These are phyloP conservation scores for Eulemur rubriventer DNA, from an alignment of 2,797 vertebrate genomes.

Conservation along the genomic window DNA sequence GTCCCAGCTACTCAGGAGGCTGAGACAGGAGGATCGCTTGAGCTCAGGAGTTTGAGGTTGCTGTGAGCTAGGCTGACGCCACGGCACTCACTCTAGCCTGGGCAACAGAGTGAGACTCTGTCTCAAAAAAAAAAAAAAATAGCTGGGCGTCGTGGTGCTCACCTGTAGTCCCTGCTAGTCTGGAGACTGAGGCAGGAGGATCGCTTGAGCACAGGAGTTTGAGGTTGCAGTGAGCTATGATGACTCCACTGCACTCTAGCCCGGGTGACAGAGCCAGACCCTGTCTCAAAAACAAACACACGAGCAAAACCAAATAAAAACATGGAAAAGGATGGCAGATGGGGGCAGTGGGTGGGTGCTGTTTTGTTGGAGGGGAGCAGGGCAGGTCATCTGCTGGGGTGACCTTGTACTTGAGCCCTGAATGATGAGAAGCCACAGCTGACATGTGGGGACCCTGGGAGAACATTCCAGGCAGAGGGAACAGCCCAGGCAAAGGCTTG, in stretches of 20 bases:
- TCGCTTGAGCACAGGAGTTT: not conserved
- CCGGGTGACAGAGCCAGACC: not conserved
- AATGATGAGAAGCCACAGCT: not conserved
- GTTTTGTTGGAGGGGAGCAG: not conserved
- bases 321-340: fast-evolving
- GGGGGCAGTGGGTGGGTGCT: fast-evolving
- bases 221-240: not conserved
- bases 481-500: not conserved
- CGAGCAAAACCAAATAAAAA: not conserved
- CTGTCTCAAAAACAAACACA: not conserved
- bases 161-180: not conserved
- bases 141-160: fast-evolving
- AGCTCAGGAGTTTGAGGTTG: no score
- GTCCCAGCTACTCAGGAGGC: no score
- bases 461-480: not conserved
- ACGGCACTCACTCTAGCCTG: no score
- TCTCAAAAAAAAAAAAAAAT: no score
- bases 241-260: not conserved
- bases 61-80: no score
- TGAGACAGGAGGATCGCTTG: no score
- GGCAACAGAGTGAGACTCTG: no score
- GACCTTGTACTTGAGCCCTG: not conserved
- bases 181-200: not conserved
- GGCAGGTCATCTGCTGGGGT: not conserved
- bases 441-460: fast-evolving